phyloP scores from a whole-genome alignment of 2,888 invertebrate genomes.

The Zelleria hepariella region DNA sequence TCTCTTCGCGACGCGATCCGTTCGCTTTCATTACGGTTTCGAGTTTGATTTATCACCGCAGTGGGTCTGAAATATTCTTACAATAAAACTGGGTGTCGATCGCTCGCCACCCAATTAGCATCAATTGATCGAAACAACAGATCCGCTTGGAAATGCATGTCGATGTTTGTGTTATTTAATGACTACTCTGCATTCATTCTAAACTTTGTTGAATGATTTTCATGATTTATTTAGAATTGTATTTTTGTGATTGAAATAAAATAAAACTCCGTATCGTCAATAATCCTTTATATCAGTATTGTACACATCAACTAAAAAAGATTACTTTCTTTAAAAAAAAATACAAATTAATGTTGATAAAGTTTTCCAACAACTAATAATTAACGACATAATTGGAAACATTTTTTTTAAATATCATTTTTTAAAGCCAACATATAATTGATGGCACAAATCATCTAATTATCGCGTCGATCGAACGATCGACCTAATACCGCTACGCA shows the following conservation, averaged over 20 bases:
- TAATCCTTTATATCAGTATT: not conserved
- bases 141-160: slow-evolving; percentile 18
- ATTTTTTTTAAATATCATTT: not conserved
- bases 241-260: too few species aligned
- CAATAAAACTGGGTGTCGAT: slow-evolving; percentile 62
- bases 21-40: slow-evolving; percentile 73
- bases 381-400: not conserved
- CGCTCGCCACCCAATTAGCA: slow-evolving; percentile 66
- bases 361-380: not conserved
- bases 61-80: slow-evolving; percentile 67
- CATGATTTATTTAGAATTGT: not conserved
- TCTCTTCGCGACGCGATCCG: slow-evolving; percentile 71
- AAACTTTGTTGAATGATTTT: not conserved
- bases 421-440: not conserved
- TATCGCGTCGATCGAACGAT: not conserved
- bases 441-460: not conserved
- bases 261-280: too few species aligned
- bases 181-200: not conserved
- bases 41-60: slow-evolving; percentile 72
- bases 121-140: slow-evolving; percentile 51
- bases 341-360: not conserved
- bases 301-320: not conserved
- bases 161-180: not conserved
- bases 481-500: not conserved
- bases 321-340: not conserved